Percentiles rank a stretch among this genome's conserved stretches.
Conservation (phyloP, 2,888 invertebrate genomes). For the Sphaerophoria taeniata region DNA sequence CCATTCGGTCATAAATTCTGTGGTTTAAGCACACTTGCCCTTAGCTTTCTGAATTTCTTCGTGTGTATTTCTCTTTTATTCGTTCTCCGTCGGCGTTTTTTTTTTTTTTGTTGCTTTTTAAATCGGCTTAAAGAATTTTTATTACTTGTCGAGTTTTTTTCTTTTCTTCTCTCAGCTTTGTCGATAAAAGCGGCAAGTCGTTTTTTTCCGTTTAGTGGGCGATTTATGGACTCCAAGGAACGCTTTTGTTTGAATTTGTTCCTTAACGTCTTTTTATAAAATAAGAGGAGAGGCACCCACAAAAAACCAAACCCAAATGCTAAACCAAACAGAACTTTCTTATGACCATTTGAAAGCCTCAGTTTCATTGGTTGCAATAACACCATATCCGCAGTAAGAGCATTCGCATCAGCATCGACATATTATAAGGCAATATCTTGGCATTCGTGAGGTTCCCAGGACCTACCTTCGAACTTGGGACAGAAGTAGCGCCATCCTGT, state of each 20-base stretch:
- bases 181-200: slow-evolving; percentile 47
- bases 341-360: slow-evolving; percentile 38
- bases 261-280: background rate
- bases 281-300: slow-evolving; percentile 14
- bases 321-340: slow-evolving; percentile 38
- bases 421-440: slow-evolving; percentile 58
- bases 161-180: background rate
- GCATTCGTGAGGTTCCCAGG: slow-evolving; percentile 6
- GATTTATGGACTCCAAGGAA: slow-evolving; percentile 55
- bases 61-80: background rate
- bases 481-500: slow-evolving; percentile 51
- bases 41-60: background rate
- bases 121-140: slow-evolving; percentile 13
- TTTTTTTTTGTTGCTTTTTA: background rate
- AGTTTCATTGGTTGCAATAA: slow-evolving; percentile 51
- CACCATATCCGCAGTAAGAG: slow-evolving; percentile 17
- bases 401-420: slow-evolving; percentile 43
- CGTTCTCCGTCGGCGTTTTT: background rate
- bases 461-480: background rate
- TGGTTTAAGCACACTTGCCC: background rate
- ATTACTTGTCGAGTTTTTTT: background rate
- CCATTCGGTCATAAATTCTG: background rate
- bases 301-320: background rate
- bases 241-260: slow-evolving; percentile 63
- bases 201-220: slow-evolving; percentile 55